Evolutionary conservation across 2,888 invertebrate species (phyloP).

Genomic region (Cephus runcator): DNA sequence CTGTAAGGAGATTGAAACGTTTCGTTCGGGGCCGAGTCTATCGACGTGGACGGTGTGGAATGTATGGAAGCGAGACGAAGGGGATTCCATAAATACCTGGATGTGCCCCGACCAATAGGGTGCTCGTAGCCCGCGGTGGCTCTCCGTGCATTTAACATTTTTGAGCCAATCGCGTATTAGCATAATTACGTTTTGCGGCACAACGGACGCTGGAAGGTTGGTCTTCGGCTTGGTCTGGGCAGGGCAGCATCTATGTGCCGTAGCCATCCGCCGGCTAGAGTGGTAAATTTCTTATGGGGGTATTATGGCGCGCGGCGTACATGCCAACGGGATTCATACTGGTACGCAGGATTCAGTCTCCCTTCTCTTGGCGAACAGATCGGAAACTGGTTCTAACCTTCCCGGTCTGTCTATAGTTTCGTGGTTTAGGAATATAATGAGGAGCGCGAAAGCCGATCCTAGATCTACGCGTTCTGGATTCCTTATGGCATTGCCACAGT

Average conservation of each 20-base stretch:
- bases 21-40: slow-evolving; percentile 14
- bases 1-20: slow-evolving; percentile 49
- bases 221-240: not conserved
- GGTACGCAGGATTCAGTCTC: slow-evolving; percentile 41
- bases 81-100: slow-evolving; percentile 53
- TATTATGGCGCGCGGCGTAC: slow-evolving; percentile 54
- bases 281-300: slow-evolving; percentile 60
- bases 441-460: not conserved
- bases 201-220: slow-evolving; percentile 22
- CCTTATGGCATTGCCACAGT: not conserved
- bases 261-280: slow-evolving; percentile 27
- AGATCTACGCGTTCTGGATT: not conserved
- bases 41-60: not conserved
- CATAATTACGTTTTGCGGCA: slow-evolving; percentile 62
- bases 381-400: slow-evolving; percentile 52
- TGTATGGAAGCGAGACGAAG: slow-evolving; percentile 21
- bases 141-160: slow-evolving; percentile 58
- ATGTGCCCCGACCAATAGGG: slow-evolving; percentile 13
- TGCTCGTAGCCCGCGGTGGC: slow-evolving; percentile 55
- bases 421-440: slow-evolving; percentile 1
- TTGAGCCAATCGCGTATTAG: slow-evolving; percentile 63
- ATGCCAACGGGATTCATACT: slow-evolving; percentile 55
- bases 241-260: not conserved
- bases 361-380: slow-evolving; percentile 28
- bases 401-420: slow-evolving; percentile 19